Conservation (phyloP, 2,888 invertebrate species). For the Calameuta pallipes region DNA sequence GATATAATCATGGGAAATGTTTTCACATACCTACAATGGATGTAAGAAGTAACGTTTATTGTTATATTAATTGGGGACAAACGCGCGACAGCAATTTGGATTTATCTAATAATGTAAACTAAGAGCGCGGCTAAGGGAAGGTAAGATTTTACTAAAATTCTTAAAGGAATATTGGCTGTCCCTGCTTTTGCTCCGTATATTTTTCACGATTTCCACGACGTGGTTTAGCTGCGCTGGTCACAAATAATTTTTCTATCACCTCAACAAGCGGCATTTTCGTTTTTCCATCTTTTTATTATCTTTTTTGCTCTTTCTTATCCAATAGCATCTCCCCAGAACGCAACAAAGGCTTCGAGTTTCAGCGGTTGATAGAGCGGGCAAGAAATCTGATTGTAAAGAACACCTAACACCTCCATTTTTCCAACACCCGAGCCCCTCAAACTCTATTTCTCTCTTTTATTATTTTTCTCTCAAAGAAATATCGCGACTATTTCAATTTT, state of each 20-base stretch:
- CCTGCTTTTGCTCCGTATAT: not conserved
- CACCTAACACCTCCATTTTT: slow-evolving; percentile 53
- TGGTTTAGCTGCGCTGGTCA: not conserved
- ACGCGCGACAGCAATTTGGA: not conserved
- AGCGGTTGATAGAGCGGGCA: slow-evolving; percentile 44
- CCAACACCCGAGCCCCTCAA: slow-evolving; percentile 27
- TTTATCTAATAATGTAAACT: not conserved
- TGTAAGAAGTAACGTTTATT: not conserved
- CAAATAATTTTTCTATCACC: slow-evolving; percentile 7
- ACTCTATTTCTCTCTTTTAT: slow-evolving; percentile 42
- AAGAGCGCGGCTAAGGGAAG: not conserved
- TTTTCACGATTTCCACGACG: not conserved
- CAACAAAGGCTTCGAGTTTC: slow-evolving; percentile 34
- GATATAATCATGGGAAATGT: not conserved
- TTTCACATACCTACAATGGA: not conserved
- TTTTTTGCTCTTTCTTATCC: slow-evolving; percentile 7
- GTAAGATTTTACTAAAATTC: not conserved
- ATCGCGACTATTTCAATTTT: slow-evolving; percentile 61
- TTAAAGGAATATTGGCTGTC: not conserved
- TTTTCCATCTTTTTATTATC: not conserved
- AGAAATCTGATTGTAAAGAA: slow-evolving; percentile 59
- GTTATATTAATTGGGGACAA: not conserved
- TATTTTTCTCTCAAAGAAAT: slow-evolving; percentile 50
- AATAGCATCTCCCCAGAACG: not conserved
- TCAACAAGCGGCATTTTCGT: not conserved